Evolutionary conservation across 2,888 invertebrate species (phyloP).

Genomic region (Eustalomyia histrio): DNA sequence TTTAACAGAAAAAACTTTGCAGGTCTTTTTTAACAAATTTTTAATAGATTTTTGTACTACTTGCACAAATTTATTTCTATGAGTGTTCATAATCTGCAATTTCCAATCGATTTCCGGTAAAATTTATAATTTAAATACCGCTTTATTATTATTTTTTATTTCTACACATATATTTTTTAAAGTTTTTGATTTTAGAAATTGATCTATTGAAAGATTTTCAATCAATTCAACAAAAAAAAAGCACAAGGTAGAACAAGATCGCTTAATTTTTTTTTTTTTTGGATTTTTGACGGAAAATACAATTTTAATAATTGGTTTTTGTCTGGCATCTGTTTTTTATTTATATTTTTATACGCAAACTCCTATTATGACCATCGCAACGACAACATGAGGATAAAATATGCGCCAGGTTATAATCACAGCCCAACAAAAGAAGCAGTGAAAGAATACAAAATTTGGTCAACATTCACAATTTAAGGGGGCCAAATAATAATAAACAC

Average conservation of each 20-base stretch:
- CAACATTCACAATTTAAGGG: conserved; percentile 48
- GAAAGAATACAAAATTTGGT: conserved; percentile 40
- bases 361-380: conserved; percentile 61
- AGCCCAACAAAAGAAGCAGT: neutral
- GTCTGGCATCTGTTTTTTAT: conserved; percentile 70
- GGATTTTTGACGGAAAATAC: conserved; percentile 69
- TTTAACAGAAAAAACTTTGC: no score
- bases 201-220: conserved; percentile 62
- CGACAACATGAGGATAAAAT: conserved; percentile 65
- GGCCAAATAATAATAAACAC: conserved; percentile 49
- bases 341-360: neutral
- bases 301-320: conserved; percentile 78
- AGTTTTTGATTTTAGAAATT: conserved; percentile 30
- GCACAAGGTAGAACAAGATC: conserved; percentile 27
- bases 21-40: no score
- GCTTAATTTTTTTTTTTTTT: neutral
- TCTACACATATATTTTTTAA: neutral
- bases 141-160: conserved; percentile 51
- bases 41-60: no score
- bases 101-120: conserved; percentile 42
- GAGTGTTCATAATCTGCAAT: neutral
- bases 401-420: conserved; percentile 26
- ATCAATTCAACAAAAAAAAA: conserved; percentile 35
- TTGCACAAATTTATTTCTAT: no score
- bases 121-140: conserved; percentile 32